A percentile compares a stretch with the other conserved stretches of the same genome.
These are phyloP conservation scores for Mormyrops attenuatus DNA, from an alignment of 2,797 vertebrate genomes.

Conservation along the genomic window DNA sequence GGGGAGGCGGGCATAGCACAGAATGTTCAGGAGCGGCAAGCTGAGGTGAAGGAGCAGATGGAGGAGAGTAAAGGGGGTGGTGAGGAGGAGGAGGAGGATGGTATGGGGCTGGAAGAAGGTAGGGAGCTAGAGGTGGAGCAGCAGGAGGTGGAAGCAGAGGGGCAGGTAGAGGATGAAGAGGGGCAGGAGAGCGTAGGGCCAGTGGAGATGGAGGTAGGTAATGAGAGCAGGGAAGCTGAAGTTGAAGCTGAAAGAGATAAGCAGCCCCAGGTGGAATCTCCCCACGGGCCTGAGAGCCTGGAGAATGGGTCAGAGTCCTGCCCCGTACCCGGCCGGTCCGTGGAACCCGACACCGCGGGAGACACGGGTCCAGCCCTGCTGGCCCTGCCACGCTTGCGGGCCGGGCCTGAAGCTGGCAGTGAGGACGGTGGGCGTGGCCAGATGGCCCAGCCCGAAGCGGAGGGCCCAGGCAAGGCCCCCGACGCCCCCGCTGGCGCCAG, in stretches of 20 bases:
- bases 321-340: constrained; percentile 23
- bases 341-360: constrained; percentile 37
- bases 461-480: constrained; percentile 44
- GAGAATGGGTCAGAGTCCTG: constrained; percentile 44
- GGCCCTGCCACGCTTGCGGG: constrained; percentile 18
- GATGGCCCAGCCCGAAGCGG: constrained; percentile 47
- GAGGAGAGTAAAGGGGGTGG: constrained; percentile 33
- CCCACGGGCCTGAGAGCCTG: constrained; percentile 50
- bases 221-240: constrained; percentile 58
- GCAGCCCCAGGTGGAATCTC: constrained; percentile 52
- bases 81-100: constrained; percentile 58
- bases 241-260: constrained; percentile 37
- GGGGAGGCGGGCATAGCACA: constrained; percentile 65
- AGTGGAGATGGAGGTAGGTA: constrained; percentile 68
- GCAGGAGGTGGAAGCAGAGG: constrained; percentile 55
- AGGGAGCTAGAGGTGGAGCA: constrained; percentile 57
- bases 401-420: constrained; percentile 10
- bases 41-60: constrained; percentile 61
- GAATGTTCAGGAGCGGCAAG: constrained; percentile 66
- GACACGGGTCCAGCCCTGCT: constrained; percentile 8
- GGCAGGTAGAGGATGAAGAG: constrained; percentile 50
- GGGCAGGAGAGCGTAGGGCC: constrained; percentile 64
- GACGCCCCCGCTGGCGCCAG: constrained; percentile 51
- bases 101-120: constrained; percentile 49
- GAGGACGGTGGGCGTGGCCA: constrained; percentile 32